phyloP scores from a whole-genome alignment of 2,888 invertebrate species.

The Sturmia bella region DNA sequence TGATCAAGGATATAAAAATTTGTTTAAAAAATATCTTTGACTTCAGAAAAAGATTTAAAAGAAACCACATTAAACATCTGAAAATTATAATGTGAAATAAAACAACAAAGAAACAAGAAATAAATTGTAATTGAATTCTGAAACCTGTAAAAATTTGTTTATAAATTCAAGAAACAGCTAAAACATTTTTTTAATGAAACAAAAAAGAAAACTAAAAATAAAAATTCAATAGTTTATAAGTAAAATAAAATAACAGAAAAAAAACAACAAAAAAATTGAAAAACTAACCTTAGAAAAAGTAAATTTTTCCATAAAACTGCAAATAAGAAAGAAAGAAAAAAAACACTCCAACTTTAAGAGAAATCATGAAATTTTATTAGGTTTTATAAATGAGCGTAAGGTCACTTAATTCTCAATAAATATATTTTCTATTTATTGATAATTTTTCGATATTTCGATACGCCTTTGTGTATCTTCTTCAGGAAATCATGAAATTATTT shows the following conservation, averaged over 20 bases:
- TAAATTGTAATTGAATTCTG: not conserved
- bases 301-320: constrained; percentile 40
- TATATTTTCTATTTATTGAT: too few species aligned
- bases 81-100: not conserved
- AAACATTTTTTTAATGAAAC: constrained; percentile 11
- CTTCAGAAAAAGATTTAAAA: constrained; percentile 17
- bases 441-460: too few species aligned
- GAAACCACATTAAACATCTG: constrained; percentile 15
- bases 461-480: too few species aligned
- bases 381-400: too few species aligned
- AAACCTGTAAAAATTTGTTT: constrained; percentile 16
- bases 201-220: constrained; percentile 24
- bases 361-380: too few species aligned
- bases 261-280: constrained; percentile 3
- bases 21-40: constrained; percentile 76
- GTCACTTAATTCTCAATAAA: too few species aligned
- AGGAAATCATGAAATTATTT: too few species aligned
- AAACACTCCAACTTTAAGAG: too few species aligned
- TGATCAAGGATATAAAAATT: constrained; percentile 74
- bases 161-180: constrained; percentile 18
- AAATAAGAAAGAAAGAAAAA: too few species aligned
- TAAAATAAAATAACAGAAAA: constrained; percentile 40
- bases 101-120: constrained; percentile 18
- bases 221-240: constrained; percentile 39
- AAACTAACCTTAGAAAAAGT: constrained; percentile 28